Percentiles rank a stretch among this genome's conserved stretches.
phyloP scores from a whole-genome alignment of 2,797 vertebrate species.

The Alosa sapidissima region DNA sequence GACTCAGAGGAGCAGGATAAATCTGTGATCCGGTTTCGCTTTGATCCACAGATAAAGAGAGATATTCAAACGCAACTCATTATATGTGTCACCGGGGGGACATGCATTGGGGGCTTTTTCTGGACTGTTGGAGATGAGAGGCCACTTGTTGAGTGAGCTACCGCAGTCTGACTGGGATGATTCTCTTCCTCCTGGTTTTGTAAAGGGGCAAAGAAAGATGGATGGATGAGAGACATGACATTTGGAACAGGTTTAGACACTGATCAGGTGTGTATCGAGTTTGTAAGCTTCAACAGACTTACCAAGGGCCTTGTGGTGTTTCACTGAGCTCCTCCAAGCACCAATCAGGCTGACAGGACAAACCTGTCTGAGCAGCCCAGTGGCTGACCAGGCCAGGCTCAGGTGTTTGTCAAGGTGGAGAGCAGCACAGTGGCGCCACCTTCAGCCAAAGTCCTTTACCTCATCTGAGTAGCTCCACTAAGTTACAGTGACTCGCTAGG shows the following conservation, averaged over 20 bases:
- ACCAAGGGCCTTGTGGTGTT: not conserved
- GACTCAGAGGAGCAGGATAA: not conserved
- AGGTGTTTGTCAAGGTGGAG: no score
- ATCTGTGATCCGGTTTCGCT: constrained; percentile 19
- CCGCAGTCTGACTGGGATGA: not conserved
- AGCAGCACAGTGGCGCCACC: no score
- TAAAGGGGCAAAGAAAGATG: not conserved
- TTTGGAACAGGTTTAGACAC: not conserved
- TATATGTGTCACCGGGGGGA: constrained; percentile 25
- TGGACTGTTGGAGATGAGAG: not conserved
- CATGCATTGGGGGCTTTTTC: not conserved
- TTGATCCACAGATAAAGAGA: constrained; percentile 37
- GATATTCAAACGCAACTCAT: constrained; percentile 29
- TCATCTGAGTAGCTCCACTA: not conserved
- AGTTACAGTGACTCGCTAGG: not conserved
- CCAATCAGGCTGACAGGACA: not conserved
- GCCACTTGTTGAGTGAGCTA: not conserved
- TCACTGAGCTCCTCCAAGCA: not conserved
- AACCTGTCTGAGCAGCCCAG: not conserved
- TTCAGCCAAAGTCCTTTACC: not conserved
- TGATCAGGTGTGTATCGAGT: not conserved
- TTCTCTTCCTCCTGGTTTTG: not conserved
- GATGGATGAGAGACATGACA: not conserved
- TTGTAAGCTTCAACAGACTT: no score
- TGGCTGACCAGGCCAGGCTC: not conserved